phyloP scores from a whole-genome alignment of 2,113 vertebrate species.

The Oryctolagus cuniculus region mOryCun1.1 NC_091432.1:200496001-200496500 shows the following conservation, averaged over 20 bases:
- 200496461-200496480: background rate
- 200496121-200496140: background rate
- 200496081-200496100: background rate
- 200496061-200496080: background rate
- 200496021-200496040: background rate
- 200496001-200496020: background rate
- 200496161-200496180: background rate
- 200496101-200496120: background rate
- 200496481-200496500: background rate
- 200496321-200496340: background rate
- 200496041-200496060: background rate
- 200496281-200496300: background rate
- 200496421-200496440: background rate
- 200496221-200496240: background rate
- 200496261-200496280: background rate
- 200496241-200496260: background rate
- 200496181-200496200: background rate
- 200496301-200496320: background rate
- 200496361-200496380: background rate
- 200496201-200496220: background rate
- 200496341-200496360: background rate
- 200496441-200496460: background rate
- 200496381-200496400: background rate
- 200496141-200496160: background rate
- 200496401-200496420: background rate